These are phyloP conservation scores for Echinarachnius parma DNA, from an alignment of 53 echinoderm and acorn worm genomes.

Conservation along the genomic window DNA sequence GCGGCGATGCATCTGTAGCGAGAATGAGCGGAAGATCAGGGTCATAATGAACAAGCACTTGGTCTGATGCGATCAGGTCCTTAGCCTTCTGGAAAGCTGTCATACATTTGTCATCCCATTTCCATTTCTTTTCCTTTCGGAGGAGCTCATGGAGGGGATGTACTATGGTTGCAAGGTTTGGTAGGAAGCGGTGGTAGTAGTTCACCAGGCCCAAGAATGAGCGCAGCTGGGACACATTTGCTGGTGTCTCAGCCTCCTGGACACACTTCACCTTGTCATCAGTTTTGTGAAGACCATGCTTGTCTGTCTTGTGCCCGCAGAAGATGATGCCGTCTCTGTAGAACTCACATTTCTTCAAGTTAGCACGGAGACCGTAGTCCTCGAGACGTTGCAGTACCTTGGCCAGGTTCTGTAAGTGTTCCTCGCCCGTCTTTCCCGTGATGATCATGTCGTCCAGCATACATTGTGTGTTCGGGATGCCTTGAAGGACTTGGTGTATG, in stretches of 20 bases:
- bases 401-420: neutral
- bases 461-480: neutral
- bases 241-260: neutral
- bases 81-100: conserved; percentile 51
- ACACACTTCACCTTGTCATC: neutral
- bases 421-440: neutral
- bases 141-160: conserved; percentile 50
- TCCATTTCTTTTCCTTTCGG: conserved; percentile 30
- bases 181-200: conserved; percentile 52
- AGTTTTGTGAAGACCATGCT: conserved; percentile 1
- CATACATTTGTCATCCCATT: conserved; percentile 44
- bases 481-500: conserved; percentile 12
- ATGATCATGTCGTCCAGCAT: conserved; percentile 10
- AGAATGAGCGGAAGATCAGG: conserved; percentile 29
- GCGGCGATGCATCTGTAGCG: conserved; percentile 46
- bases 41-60: conserved; percentile 50
- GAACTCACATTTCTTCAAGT: neutral
- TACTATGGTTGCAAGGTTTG: conserved; percentile 45
- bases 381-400: neutral
- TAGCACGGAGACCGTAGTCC: neutral
- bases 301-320: neutral
- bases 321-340: neutral
- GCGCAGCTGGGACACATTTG: neutral
- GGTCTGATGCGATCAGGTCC: conserved; percentile 38
- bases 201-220: conserved; percentile 39